phyloP scores from a whole-genome alignment of 2,797 vertebrate genomes.

The Vireo griseus region DNA sequence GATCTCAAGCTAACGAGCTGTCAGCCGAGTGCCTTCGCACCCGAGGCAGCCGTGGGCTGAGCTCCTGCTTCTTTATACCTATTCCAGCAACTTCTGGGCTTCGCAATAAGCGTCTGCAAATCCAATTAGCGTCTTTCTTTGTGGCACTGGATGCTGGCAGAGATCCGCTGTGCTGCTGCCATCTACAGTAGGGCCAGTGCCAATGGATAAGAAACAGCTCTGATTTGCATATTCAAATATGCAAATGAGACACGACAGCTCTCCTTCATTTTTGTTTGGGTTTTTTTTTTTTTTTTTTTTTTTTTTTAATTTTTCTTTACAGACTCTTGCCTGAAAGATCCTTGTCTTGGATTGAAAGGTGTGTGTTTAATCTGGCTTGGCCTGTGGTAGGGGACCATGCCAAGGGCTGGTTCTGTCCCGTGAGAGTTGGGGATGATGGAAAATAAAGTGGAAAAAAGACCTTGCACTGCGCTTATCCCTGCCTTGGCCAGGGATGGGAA shows the following conservation, averaged over 20 bases:
- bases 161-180: constrained; percentile 61
- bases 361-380: constrained; percentile 4
- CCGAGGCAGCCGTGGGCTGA: constrained; percentile 49
- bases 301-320: not conserved
- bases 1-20: constrained; percentile 47
- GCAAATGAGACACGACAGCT: not conserved
- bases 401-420: not conserved
- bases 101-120: constrained; percentile 60
- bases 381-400: not conserved
- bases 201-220: constrained; percentile 54
- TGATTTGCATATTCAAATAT: constrained; percentile 53
- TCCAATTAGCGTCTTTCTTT: constrained; percentile 65
- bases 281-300: not conserved
- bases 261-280: constrained; percentile 24
- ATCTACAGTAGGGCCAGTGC: constrained; percentile 64
- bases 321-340: not conserved
- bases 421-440: not conserved
- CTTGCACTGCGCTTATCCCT: not conserved
- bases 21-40: constrained; percentile 50
- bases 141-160: constrained; percentile 51
- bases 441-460: not conserved
- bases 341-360: constrained; percentile 14
- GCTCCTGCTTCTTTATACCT: constrained; percentile 44
- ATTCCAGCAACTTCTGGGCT: constrained; percentile 63
- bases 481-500: not conserved